Percentiles rank a stretch among this genome's conserved stretches.
Conservation (phyloP, 2,797 vertebrate genomes). For the Dendrocincla tyrannina region DNA sequence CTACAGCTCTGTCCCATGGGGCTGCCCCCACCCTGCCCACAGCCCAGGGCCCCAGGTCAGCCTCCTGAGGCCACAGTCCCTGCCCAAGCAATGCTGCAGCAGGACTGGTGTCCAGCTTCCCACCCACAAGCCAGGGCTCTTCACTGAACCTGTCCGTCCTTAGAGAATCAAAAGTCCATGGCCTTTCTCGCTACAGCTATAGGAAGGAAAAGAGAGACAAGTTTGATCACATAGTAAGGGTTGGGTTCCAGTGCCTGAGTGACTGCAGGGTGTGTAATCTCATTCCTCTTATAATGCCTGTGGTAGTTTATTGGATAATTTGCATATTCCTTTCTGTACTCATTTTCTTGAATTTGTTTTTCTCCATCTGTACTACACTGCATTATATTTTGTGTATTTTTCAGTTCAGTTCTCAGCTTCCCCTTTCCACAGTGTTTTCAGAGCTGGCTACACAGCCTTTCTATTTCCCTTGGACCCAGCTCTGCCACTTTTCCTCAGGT, state of each 20-base stretch:
- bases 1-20: too few relatives aligned
- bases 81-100: not conserved
- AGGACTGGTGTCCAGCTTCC: not conserved
- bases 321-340: not conserved
- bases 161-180: not conserved
- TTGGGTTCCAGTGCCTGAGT: not conserved
- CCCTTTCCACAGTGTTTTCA: not conserved
- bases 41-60: not conserved
- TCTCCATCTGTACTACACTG: not conserved
- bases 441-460: not conserved
- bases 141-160: not conserved
- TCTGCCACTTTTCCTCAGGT: not conserved
- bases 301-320: not conserved
- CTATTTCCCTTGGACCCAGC: not conserved
- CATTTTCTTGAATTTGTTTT: not conserved
- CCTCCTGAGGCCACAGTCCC: not conserved
- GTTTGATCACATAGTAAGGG: not conserved
- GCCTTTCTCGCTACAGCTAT: not conserved
- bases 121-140: fast-evolving
- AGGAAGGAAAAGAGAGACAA: not conserved
- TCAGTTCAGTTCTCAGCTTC: not conserved
- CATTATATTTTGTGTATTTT: not conserved
- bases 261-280: not conserved
- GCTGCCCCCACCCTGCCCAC: not conserved
- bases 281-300: not conserved